Conservation (phyloP, 1,140 invertebrate genomes). For the Drosophila sp. region DNA sequence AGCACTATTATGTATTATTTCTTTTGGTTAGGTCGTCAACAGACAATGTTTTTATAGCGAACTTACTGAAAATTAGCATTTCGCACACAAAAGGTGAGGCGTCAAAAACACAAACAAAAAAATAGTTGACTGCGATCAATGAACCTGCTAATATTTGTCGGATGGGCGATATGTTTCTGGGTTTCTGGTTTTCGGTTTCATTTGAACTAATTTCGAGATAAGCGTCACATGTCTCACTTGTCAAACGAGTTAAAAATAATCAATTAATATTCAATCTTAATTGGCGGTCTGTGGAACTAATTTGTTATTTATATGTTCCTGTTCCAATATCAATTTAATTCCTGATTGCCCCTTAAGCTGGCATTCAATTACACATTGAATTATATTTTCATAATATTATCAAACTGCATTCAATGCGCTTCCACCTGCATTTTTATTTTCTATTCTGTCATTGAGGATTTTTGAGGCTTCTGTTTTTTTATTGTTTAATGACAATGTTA, state of each 20-base stretch:
- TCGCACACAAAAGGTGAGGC: conserved; percentile 37
- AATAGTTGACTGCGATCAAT: conserved; percentile 65
- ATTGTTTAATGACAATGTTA: conserved; percentile 75
- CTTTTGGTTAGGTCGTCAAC: conserved; percentile 54
- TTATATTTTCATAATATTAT: conserved; percentile 10
- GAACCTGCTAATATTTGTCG: conserved; percentile 45
- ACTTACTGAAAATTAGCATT: conserved; percentile 70
- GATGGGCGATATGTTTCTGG: conserved; percentile 59
- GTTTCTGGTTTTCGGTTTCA: conserved; percentile 55
- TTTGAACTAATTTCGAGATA: conserved; percentile 53
- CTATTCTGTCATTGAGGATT: not conserved
- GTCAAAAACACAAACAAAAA: not conserved
- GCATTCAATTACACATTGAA: conserved; percentile 17
- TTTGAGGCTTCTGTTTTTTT: conserved; percentile 33
- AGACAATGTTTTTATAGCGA: conserved; percentile 59
- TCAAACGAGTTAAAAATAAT: conserved; percentile 22
- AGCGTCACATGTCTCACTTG: conserved; percentile 21
- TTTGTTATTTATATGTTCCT: conserved; percentile 32
- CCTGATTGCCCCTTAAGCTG: conserved; percentile 4
- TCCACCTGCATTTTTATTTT: conserved; percentile 59
- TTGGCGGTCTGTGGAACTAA: conserved; percentile 53
- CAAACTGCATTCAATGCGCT: conserved; percentile 38
- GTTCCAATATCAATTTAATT: conserved; percentile 14
- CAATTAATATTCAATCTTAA: conserved; percentile 33
- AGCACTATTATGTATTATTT: conserved; percentile 67